Evolutionary conservation across 2,113 vertebrate genomes (phyloP).

Genomic region (Uria lomvia): DNA sequence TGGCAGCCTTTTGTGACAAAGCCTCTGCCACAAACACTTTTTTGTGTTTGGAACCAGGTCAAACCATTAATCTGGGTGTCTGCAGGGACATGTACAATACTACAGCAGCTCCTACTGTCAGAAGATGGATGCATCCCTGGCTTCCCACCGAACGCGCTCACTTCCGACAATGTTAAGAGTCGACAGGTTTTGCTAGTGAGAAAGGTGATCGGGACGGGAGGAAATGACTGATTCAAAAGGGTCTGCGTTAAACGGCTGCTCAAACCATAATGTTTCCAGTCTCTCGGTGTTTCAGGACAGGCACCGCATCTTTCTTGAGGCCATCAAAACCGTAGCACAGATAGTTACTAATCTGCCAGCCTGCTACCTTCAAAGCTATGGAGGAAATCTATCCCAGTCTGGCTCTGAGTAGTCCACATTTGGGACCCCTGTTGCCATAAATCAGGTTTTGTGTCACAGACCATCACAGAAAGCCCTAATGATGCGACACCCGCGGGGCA

Average conservation of each 20-base stretch:
- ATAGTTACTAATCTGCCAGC: neutral
- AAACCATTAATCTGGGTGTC: conserved; percentile 54
- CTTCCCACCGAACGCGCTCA: neutral
- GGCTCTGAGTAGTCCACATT: neutral
- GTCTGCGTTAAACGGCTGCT: neutral
- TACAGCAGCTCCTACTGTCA: conserved; percentile 58
- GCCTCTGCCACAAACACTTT: conserved; percentile 65
- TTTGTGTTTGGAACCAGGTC: conserved; percentile 61
- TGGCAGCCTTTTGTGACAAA: conserved; percentile 62
- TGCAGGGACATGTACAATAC: conserved; percentile 45
- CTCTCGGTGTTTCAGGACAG: neutral
- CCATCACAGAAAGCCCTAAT: neutral
- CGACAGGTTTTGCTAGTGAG: neutral
- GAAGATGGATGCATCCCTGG: neutral
- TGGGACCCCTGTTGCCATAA: neutral
- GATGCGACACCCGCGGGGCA: neutral
- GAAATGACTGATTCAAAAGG: neutral
- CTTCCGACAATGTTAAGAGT: neutral
- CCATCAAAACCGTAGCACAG: neutral
- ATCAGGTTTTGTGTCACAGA: neutral
- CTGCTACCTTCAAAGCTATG: neutral
- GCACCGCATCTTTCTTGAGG: neutral
- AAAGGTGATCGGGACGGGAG: neutral
- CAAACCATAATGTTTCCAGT: neutral
- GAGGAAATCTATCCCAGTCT: neutral